Conservation (phyloP, 2,888 invertebrate species). For the Tiliacea aurago region DNA sequence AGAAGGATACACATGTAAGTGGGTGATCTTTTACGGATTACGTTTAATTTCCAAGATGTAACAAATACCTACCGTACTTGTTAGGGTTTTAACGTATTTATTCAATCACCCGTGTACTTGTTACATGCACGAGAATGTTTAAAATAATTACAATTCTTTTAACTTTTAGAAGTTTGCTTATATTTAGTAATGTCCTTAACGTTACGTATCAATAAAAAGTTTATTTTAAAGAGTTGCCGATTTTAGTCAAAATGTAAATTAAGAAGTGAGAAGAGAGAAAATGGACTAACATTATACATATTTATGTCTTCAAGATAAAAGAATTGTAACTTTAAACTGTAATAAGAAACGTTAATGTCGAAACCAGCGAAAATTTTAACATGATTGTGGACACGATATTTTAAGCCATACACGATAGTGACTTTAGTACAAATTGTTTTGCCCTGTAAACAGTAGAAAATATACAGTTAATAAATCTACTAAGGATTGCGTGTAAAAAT, state of each 20-base stretch:
- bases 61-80: not conserved
- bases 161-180: conserved; percentile 29
- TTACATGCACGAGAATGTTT: conserved; percentile 1
- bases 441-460: conserved; percentile 84
- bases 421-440: conserved; percentile 63
- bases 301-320: conserved; percentile 41
- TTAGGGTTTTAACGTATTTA: not conserved
- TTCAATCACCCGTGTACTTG: conserved; percentile 7
- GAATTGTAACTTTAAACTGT: conserved; percentile 46
- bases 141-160: conserved; percentile 54
- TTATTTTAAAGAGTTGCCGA: conserved; percentile 27
- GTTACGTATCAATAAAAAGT: conserved; percentile 35
- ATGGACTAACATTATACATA: conserved; percentile 33
- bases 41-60: not conserved
- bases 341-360: conserved; percentile 49
- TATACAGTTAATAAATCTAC: conserved; percentile 83
- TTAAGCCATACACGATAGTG: conserved; percentile 41
- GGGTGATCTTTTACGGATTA: not conserved
- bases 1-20: not conserved
- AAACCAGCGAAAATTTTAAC: conserved; percentile 55
- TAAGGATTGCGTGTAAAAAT: conserved; percentile 85
- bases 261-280: conserved; percentile 30
- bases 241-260: conserved; percentile 27
- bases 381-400: conserved; percentile 47
- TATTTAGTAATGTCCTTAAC: conserved; percentile 36